These are phyloP conservation scores for Mus pahari DNA, from an alignment of 2,113 vertebrate species.

Conservation along the genomic window DNA sequence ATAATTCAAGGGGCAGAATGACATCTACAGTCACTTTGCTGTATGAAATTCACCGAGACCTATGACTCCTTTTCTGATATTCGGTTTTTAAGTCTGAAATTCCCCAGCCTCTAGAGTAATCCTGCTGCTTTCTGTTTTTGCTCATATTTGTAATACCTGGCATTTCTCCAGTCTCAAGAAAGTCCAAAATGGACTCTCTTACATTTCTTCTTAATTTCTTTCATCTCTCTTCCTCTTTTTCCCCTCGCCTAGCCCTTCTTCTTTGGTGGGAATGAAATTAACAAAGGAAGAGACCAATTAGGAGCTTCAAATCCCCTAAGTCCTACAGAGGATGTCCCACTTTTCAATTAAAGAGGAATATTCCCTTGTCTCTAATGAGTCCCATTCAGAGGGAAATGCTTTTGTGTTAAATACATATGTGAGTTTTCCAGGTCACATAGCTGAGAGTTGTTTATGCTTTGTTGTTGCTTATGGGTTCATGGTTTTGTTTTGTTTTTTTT, in stretches of 20 bases:
- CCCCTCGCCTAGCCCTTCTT: background rate
- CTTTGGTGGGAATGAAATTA: slow-evolving; percentile 41
- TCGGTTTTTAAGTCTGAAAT: slow-evolving; percentile 38
- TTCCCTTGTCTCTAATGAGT: slow-evolving; percentile 36
- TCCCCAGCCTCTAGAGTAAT: background rate
- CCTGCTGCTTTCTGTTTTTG: background rate
- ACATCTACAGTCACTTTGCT: background rate
- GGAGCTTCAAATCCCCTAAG: slow-evolving; percentile 57
- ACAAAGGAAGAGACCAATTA: slow-evolving; percentile 62
- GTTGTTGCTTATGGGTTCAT: background rate
- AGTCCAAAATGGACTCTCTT: background rate
- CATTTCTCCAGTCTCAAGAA: background rate
- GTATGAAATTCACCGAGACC: background rate
- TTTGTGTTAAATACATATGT: slow-evolving; percentile 43
- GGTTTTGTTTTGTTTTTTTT: background rate
- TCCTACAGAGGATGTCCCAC: background rate
- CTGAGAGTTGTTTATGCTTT: background rate
- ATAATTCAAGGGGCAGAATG: slow-evolving; percentile 37
- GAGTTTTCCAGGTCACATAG: background rate
- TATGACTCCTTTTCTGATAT: background rate
- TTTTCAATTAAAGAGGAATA: slow-evolving; percentile 67
- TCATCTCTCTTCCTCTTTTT: background rate
- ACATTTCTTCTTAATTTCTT: background rate
- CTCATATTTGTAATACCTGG: background rate
- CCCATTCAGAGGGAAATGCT: slow-evolving; percentile 15